Evolutionary conservation across 2,797 vertebrate genomes (phyloP), one percentile per base, ranked within the genome.

Genomic region (Propithecus perrieri): DNA sequence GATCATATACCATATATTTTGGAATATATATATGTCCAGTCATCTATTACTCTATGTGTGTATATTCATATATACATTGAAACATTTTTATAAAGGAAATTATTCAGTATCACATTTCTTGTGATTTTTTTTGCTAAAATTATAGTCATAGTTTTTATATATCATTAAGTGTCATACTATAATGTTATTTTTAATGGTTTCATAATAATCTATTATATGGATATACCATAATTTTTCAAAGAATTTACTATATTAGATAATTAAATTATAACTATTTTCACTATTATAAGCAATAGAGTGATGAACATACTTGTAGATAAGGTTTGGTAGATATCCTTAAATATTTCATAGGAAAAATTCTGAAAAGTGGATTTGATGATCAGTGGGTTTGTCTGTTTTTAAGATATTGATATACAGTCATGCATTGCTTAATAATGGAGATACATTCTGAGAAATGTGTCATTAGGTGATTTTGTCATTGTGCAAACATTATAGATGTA

Each of bases 321-420:
- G 43, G 0, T n/a, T 81, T 91, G 38, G n/a, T 1, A 30, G 8
- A 53, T 86, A 61, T 78, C 89, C 50, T 74, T 61, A 61, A 63
- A 35, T 85, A 85, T 50, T 95, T 85, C 79, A 59, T 61, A 93
- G 48, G 9, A 81, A 97, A 92, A 89, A 50, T 95, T 85, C 4
- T 69, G 35, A 79, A 89, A 85, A 93, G n/a, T 75, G 18, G 26
- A 59, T 46, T 48, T 74, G 43, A 81, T 92, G 10, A 89, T 33
- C 11, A 79, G 13, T 69, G 67, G 18, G 10, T 63, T 85, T 75
- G 3, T 5, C 69, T 92, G 13, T 71, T 92, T 90, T 76, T 48
- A 95, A 88, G 28, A 46, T 65, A 41, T 14, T 76, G 63, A 84
- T 61, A 38, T 9, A 38, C 17, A 43, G 38, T n/a, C 59, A 83